phyloP scores from a whole-genome alignment of 2,888 invertebrate species.

The Plebejus argus region DNA sequence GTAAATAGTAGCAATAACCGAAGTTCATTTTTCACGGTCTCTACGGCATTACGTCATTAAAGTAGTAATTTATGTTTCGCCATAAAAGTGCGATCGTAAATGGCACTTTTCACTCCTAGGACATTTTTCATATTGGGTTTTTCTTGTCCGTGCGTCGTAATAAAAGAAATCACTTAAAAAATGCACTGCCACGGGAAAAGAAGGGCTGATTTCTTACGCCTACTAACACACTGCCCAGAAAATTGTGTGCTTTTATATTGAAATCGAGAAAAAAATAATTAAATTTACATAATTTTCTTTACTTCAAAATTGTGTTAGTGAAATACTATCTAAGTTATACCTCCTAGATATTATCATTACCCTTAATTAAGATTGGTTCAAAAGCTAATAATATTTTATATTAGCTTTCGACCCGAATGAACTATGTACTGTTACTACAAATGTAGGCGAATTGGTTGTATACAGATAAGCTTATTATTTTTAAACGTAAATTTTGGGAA shows the following conservation, averaged over 20 bases:
- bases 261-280: not conserved
- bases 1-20: not conserved
- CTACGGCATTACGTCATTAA: slow-evolving; percentile 3
- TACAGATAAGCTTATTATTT: too few relatives aligned
- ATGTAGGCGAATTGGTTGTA: too few relatives aligned
- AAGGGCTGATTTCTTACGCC: slow-evolving; percentile 57
- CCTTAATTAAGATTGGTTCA: too few relatives aligned
- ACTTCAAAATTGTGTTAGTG: not conserved
- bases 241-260: not conserved
- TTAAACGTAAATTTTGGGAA: too few relatives aligned
- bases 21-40: slow-evolving; percentile 10
- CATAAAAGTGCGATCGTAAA: slow-evolving; percentile 66
- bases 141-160: slow-evolving; percentile 69
- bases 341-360: not conserved
- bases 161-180: slow-evolving; percentile 78
- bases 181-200: slow-evolving; percentile 58
- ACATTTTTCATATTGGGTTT: slow-evolving; percentile 66
- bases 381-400: too few relatives aligned
- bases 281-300: not conserved
- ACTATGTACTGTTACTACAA: too few relatives aligned
- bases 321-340: not conserved
- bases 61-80: slow-evolving; percentile 49
- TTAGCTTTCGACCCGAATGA: too few relatives aligned
- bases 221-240: slow-evolving; percentile 50
- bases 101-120: slow-evolving; percentile 67